Conservation (phyloP, 2,113 vertebrate genomes). For the Vulpes ferrilata region DNA sequence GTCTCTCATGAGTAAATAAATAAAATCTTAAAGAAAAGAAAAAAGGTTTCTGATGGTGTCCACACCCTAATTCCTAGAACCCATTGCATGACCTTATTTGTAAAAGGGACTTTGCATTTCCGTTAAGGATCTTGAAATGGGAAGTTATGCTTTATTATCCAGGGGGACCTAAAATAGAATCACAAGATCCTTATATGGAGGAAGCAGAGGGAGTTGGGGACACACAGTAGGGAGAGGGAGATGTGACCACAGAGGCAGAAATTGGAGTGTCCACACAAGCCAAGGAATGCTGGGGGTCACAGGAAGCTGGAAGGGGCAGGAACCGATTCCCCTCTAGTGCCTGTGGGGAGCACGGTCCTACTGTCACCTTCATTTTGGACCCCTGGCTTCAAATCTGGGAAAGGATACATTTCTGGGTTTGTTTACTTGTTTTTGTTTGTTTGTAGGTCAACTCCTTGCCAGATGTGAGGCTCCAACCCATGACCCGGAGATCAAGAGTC, state of each 20-base stretch:
- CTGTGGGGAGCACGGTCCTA: not conserved
- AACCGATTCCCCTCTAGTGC: not conserved
- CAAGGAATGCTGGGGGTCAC: not conserved
- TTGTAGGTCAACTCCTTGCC: too few species aligned
- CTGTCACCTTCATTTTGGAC: not conserved
- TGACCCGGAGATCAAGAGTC: too few species aligned
- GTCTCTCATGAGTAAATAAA: too few species aligned
- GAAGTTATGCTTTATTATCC: not conserved
- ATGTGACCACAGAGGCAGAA: not conserved
- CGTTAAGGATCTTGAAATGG: not conserved
- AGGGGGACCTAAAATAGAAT: not conserved
- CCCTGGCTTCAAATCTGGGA: not conserved
- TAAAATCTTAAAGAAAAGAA: too few species aligned
- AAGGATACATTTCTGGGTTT: not conserved
- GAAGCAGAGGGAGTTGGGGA: too few species aligned
- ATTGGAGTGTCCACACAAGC: not conserved
- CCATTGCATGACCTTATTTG: rapidly evolving
- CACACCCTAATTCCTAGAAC: not conserved
- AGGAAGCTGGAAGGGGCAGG: not conserved
- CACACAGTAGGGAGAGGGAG: too few species aligned
- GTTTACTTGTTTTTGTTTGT: not conserved
- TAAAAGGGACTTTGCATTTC: not conserved
- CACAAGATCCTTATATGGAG: not conserved
- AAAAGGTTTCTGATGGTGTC: not conserved
- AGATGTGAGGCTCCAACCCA: too few species aligned